Conservation (phyloP, 1,140 invertebrate genomes). For the Sipha flava region DNA sequence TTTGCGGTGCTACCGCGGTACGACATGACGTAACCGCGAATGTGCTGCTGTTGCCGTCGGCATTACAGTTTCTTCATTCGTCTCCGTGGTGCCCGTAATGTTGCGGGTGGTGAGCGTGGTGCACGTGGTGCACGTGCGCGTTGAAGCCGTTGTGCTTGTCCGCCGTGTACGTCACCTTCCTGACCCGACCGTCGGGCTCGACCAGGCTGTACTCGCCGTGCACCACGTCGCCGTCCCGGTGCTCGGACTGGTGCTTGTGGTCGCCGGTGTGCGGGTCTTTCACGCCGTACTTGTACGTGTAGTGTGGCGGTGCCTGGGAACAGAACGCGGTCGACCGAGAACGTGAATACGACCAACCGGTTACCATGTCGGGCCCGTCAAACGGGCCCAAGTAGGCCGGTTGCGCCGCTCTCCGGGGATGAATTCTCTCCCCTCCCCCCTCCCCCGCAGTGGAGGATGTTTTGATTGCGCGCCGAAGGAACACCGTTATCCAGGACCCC, state of each 20-base stretch:
- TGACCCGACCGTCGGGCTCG: constrained; percentile 41
- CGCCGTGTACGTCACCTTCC: constrained; percentile 40
- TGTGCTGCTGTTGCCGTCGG: background rate
- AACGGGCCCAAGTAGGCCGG: too few species aligned
- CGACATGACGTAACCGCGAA: too few species aligned
- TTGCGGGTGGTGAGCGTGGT: constrained; percentile 4
- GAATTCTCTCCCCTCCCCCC: too few species aligned
- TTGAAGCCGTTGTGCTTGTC: constrained; percentile 38
- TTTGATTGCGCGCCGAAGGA: too few species aligned
- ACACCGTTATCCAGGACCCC: too few species aligned
- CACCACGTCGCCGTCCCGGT: constrained; percentile 58
- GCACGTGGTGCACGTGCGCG: constrained; percentile 32
- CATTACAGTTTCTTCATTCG: background rate
- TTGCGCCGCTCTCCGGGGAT: too few species aligned
- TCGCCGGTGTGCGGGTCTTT: constrained; percentile 53
- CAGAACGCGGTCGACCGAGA: background rate
- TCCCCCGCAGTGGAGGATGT: too few species aligned
- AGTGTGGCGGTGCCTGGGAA: constrained; percentile 39
- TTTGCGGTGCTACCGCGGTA: too few species aligned
- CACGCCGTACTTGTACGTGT: constrained; percentile 50
- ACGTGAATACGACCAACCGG: too few species aligned
- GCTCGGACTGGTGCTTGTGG: constrained; percentile 58
- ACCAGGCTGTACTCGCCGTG: constrained; percentile 55
- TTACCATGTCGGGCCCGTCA: too few species aligned
- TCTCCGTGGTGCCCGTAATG: constrained; percentile 28